A percentile compares a stretch with the other conserved stretches of the same genome.
phyloP scores from a whole-genome alignment of 1,140 invertebrate genomes.

The Macrocentrus cingulum region DNA sequence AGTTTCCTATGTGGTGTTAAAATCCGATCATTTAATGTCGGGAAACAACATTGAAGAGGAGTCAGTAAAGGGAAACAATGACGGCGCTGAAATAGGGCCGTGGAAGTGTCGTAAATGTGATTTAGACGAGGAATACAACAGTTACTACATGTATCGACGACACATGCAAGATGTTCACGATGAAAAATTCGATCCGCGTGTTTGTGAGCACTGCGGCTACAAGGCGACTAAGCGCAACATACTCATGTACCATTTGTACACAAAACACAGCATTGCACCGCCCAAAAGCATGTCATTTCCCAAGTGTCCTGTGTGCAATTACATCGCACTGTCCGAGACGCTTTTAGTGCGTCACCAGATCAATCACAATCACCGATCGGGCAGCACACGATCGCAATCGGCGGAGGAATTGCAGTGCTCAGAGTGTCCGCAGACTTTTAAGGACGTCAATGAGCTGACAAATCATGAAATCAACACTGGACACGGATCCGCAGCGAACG shows the following conservation, averaged over 20 bases:
- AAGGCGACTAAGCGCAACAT: conserved; percentile 75
- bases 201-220: conserved; percentile 84
- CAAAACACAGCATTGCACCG: conserved; percentile 75
- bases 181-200: conserved; percentile 74
- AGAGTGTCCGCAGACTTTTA: conserved; percentile 45
- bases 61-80: conserved; percentile 37
- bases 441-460: conserved; percentile 39
- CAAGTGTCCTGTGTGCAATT: conserved; percentile 75
- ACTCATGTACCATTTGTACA: conserved; percentile 77
- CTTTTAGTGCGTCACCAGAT: conserved; percentile 68
- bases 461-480: conserved; percentile 48
- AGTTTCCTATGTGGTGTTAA: conserved; percentile 61
- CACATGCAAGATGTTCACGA: conserved; percentile 81
- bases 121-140: conserved; percentile 68
- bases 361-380: conserved; percentile 57
- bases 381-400: conserved; percentile 29
- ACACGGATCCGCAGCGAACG: conserved; percentile 37
- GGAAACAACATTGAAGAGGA: conserved; percentile 40
- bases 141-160: conserved; percentile 75
- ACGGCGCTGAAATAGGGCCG: conserved; percentile 50
- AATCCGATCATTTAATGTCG: conserved; percentile 55
- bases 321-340: conserved; percentile 70
- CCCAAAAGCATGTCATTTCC: conserved; percentile 71
- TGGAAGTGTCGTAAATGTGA: conserved; percentile 59
- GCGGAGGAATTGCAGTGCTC: conserved; percentile 42